Conservation (phyloP, 2,113 vertebrate species). For the Semnornis frantzii region DNA sequence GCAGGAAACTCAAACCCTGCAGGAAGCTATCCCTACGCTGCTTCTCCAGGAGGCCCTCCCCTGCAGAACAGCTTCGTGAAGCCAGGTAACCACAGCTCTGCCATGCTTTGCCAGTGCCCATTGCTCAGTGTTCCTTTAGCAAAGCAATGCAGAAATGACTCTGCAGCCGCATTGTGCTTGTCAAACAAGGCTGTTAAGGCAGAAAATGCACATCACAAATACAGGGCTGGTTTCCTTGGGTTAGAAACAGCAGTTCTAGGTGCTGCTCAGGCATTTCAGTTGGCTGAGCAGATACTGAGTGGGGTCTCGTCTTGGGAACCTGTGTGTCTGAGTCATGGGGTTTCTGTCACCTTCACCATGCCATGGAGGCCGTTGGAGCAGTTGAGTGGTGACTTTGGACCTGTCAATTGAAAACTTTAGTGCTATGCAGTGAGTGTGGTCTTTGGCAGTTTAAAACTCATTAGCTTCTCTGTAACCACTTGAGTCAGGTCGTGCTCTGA, state of each 20-base stretch:
- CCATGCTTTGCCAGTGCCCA: rapidly evolving
- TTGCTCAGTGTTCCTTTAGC: not conserved
- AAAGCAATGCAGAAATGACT: not conserved
- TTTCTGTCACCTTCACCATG: not conserved
- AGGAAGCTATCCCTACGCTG: slow-evolving; percentile 68
- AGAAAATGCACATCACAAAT: not conserved
- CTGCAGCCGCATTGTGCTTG: not conserved
- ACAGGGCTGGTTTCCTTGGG: not conserved
- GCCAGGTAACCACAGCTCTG: slow-evolving; percentile 58
- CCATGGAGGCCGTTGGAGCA: not conserved
- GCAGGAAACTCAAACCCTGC: slow-evolving; percentile 72
- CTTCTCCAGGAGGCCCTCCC: slow-evolving; percentile 69
- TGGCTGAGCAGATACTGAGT: not conserved
- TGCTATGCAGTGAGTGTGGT: not conserved
- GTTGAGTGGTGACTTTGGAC: not conserved
- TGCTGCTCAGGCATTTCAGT: not conserved
- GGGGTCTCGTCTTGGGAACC: not conserved
- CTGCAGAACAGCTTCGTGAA: slow-evolving; percentile 78
- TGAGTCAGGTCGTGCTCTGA: not conserved
- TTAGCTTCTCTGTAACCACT: not conserved
- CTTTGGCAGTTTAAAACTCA: not conserved
- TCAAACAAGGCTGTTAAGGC: not conserved
- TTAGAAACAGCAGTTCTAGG: not conserved
- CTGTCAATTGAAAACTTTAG: not conserved
- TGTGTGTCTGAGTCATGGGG: not conserved